Conservation (phyloP, 2,797 vertebrate species). For the Corythornis leucogaster region DNA sequence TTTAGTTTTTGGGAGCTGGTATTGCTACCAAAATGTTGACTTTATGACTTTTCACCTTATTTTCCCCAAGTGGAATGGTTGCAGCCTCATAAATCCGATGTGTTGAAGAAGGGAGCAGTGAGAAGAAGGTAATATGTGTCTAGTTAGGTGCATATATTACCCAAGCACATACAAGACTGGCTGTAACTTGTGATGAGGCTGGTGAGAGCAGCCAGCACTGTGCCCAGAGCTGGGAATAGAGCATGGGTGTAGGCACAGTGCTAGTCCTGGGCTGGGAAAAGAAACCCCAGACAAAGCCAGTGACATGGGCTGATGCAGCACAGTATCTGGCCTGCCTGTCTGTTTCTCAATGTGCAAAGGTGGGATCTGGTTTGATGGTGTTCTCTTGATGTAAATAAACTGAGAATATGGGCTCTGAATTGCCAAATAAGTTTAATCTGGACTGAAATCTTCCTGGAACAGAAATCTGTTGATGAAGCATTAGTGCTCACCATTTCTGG, state of each 20-base stretch:
- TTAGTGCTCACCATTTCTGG: not conserved
- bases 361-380: not conserved
- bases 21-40: not conserved
- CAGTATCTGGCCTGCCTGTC: not conserved
- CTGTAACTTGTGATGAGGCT: not conserved
- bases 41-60: not conserved
- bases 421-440: not conserved
- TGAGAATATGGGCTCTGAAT: not conserved
- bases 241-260: not conserved
- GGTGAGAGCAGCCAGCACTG: not conserved
- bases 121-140: not conserved
- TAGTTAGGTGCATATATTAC: not conserved
- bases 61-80: not conserved
- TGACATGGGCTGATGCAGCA: not conserved
- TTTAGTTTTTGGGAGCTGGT: not conserved
- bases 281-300: not conserved
- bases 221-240: not conserved
- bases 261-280: not conserved
- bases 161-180: fast-evolving
- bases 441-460: not conserved
- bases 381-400: not conserved
- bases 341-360: not conserved
- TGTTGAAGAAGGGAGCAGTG: not conserved
- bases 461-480: not conserved
- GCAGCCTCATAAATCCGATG: not conserved